A percentile compares a stretch with the other conserved stretches of the same genome.
These are phyloP conservation scores for Drosophila setosimentum DNA, from an alignment of 2,888 invertebrate species.

Conservation along the genomic window DNA sequence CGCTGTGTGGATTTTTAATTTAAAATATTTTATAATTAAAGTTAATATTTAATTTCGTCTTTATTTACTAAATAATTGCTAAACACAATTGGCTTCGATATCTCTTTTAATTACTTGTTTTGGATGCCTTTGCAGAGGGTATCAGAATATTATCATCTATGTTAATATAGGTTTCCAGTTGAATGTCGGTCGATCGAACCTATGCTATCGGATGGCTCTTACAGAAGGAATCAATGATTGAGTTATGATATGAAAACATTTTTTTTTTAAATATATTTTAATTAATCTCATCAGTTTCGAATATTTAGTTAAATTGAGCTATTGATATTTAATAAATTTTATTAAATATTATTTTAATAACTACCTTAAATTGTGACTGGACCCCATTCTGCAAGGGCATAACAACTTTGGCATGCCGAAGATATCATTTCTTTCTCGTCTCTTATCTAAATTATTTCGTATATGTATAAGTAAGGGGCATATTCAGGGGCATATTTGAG, in stretches of 20 bases:
- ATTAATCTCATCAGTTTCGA: no score
- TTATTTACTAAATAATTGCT: slow-evolving; percentile 73
- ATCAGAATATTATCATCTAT: neutral
- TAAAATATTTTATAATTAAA: slow-evolving; percentile 51
- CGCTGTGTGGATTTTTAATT: slow-evolving; percentile 50
- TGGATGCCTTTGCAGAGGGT: slow-evolving; percentile 3
- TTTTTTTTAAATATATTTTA: no score
- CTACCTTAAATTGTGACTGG: neutral
- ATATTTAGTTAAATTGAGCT: no score
- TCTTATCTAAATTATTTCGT: slow-evolving; percentile 22
- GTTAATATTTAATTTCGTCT: slow-evolving; percentile 45
- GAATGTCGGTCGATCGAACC: neutral
- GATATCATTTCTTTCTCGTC: neutral
- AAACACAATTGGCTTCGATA: slow-evolving; percentile 81
- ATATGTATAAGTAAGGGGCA: slow-evolving; percentile 27
- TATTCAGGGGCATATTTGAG: slow-evolving; percentile 61
- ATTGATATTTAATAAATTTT: neutral
- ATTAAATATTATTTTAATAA: neutral
- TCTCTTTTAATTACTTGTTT: slow-evolving; percentile 45
- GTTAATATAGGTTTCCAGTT: neutral
- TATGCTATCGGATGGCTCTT: neutral
- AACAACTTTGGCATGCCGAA: slow-evolving; percentile 4
- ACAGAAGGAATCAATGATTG: neutral
- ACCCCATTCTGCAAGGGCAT: neutral
- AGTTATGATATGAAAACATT: neutral